Base-by-base conservation (phyloP, 2,797 vertebrate genomes). In the Anolis apletophallus region DNA sequence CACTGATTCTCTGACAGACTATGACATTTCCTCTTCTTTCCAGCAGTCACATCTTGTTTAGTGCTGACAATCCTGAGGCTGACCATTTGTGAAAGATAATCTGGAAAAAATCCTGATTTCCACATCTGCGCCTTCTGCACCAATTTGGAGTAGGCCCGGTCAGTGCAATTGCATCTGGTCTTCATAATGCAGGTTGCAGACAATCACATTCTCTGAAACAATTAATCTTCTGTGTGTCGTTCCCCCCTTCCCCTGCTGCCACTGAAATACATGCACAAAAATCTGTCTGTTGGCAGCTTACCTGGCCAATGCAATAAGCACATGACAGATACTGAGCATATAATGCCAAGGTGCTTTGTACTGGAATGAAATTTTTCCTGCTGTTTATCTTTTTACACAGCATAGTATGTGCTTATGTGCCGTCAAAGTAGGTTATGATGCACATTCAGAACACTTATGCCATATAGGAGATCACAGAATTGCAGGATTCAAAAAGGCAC, bases 21-120 rank as follows among this genome's bases (percentile, higher is more conserved):
- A 40, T 71, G 52, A 36, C 40, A 61, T 79, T 68, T 54, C 55
- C 74, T 82, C 36, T 73, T 59, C 80, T 78, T 52, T 61, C 68
- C 73, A 78, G 79, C 68, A 85, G 80, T 83, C 73, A 16, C 74
- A 86, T 79, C 74, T 46, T 85, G 29, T 85, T 83, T 79, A 73
- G 74, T 78, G 67, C 40, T 52, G 68, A 61, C 67, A 83, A 72
- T 86, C 79, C 59, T 83, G 80, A 73, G 84, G 71, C 36, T 64
- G 57, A 34, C 57, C 54, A 6, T 83, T 83, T 81, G 76, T 85
- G 74, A 86, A 82, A 72, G 50, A 79, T 50, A 85, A 83, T 83
- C 84, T 88, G 88, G 88, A 86, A 82, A 86, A 32, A 80, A 79
- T 83, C 84, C 88, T 88, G 76, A 85, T 73, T 85, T 82, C 73